Conservation (phyloP, 2,888 invertebrate species). For the Agonopterix heracliana region DNA sequence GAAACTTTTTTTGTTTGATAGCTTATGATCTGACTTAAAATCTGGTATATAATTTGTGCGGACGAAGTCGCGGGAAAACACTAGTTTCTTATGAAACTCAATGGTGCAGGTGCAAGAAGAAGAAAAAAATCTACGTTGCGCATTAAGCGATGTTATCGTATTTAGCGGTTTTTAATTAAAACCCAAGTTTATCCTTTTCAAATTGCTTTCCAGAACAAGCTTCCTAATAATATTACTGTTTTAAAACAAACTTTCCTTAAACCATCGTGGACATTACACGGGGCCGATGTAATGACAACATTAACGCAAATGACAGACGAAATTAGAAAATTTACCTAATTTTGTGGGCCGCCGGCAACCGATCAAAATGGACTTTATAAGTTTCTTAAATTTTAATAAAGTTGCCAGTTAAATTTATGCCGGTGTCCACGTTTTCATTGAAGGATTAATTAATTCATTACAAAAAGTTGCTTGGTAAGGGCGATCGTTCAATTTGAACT, state of each 20-base stretch:
- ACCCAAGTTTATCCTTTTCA: constrained; percentile 5
- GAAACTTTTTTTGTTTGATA: too few species aligned
- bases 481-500: constrained; percentile 31
- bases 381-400: constrained; percentile 47
- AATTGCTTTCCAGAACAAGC: constrained; percentile 7
- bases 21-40: too few species aligned
- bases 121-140: background rate
- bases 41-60: too few species aligned
- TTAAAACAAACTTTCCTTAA: constrained; percentile 22
- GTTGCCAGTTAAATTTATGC: constrained; percentile 40
- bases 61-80: background rate
- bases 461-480: constrained; percentile 45
- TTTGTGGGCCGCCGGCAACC: constrained; percentile 38
- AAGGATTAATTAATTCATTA: constrained; percentile 52
- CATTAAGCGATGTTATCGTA: constrained; percentile 1
- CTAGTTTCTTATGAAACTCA: background rate
- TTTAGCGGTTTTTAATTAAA: constrained; percentile 8
- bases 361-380: constrained; percentile 39
- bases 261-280: constrained; percentile 22
- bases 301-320: constrained; percentile 49
- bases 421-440: constrained; percentile 32
- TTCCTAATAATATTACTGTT: constrained; percentile 10
- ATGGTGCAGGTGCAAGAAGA: background rate
- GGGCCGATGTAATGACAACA: constrained; percentile 40
- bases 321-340: constrained; percentile 44